Base-by-base conservation (phyloP, 1,140 invertebrate species). In the Diachasmimorpha longicaudata region DNA sequence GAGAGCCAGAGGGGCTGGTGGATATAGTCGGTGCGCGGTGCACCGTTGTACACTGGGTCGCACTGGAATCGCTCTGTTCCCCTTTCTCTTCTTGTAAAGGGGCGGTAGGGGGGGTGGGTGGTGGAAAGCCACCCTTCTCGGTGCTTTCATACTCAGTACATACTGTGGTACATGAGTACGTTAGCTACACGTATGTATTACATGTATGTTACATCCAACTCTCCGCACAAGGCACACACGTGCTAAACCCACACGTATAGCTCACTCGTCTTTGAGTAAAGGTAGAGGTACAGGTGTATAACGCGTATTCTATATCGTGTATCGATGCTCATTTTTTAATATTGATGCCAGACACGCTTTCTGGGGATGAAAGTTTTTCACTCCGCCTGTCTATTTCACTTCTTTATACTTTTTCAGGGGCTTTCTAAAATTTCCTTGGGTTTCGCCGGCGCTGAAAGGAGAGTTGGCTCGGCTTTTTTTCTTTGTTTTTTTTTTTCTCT, bases 131-230 rank as follows among this genome's bases (percentile, higher is more conserved):
- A n/a, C 46, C 48, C 46, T 69, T 19, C 74, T 44, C 55, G 39
- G 63, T 46, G 37, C 44, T 67, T 68, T 44, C 37, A 74, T 46
- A 74, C 58, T 25, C 13, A 23, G 14, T 23, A 67, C 37, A 74
- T 67, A 67, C 39, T n/a, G 25, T 23, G 36, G 67, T 74, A 63
- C 68, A 72, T 68, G 70, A 39, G 46, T 72, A 70, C 52, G 37
- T 44, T 67, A 67, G 72, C 55, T 76, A 66, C 52, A 71, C 75
- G 75, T 72, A 66, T 76, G 75, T 67, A 71, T 39, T 76, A 70
- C 74, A 76, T 63, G 63, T 46, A 74, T 31, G 42, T 39, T 42
- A 44, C 16, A 66, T 9, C 63, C 37, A 19, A 72, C 31, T 66
- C 42, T 44, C 37, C 19, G 16, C 72, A 42, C 39, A 42, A 42